Base-by-base conservation (phyloP, 1,140 invertebrate genomes). In the Phymorhynchus buccinoides region DNA sequence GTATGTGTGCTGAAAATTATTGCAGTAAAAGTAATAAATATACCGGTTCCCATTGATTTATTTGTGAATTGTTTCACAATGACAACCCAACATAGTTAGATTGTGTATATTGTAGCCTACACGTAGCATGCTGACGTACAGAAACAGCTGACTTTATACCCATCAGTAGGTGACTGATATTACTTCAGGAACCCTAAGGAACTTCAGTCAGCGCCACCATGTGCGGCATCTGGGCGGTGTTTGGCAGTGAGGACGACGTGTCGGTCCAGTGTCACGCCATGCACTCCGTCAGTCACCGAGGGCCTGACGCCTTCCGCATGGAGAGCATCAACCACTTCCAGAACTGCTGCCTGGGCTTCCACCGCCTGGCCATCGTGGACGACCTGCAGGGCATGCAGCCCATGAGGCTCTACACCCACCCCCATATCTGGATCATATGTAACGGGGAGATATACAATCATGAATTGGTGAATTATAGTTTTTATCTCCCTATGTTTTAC, bases 401-500 rank as follows among this genome's bases (percentile, higher is more conserved):
- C 0, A 91, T 94, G 89, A 89, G 92, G 87, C 84, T 94, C 9
- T 90, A 90, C 80, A 87, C 88, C 32, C 89, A 91, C 82, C 93
- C 93, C n/a, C 89, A 93, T 83, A 88, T 93, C 18, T 93, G 91
- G 90, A 88, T 94, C 30, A 93, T 97, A 16, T 97, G 96, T 91
- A 97, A 98, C 90, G 97, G 97, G 52, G 97, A 97, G 94, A 95
- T 97, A 85, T 98, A 97, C 92, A 97, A 97, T 93, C 96, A 93
- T 89, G 95, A 96, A 92, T 89, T 92, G 90, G 92, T 93, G 89
- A 89, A 87, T 86, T 35, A 18, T 48, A 6, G 44, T 48, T 48
- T 48, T 48, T 48, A 48, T 48, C 18, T 48, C 18, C n/a, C n/a
- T n/a, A n/a, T n/a, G n/a, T n/a, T n/a, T n/a, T n/a, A n/a, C n/a